A percentile compares a stretch with the other conserved stretches of the same genome.
Conservation (phyloP, 2,797 vertebrate genomes). For the Sylvia borin region DNA sequence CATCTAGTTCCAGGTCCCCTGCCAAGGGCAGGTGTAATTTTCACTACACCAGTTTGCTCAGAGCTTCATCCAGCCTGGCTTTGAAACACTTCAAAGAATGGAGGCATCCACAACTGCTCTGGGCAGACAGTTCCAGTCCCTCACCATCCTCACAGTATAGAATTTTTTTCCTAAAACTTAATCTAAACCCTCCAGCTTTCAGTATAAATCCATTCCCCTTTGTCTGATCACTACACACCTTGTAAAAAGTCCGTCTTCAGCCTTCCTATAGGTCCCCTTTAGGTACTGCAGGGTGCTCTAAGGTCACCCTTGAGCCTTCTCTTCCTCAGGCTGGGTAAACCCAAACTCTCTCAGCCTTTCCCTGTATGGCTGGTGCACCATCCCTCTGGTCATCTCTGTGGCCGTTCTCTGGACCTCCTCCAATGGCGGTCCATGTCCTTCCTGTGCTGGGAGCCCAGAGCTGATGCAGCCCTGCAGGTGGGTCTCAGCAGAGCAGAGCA, state of each 20-base stretch:
- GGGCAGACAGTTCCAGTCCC: not conserved
- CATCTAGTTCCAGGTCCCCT: not conserved
- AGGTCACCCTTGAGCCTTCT: not conserved
- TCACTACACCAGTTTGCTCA: not conserved
- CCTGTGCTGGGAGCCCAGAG: not conserved
- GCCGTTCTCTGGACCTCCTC: not conserved
- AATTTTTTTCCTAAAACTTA: not conserved
- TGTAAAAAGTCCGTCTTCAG: not conserved
- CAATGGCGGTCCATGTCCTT: accelerated
- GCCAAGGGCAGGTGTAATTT: not conserved
- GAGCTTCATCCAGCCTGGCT: not conserved
- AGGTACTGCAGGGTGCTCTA: not conserved
- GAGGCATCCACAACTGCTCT: not conserved
- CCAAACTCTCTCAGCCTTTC: not conserved
- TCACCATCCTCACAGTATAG: not conserved
- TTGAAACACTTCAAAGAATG: not conserved
- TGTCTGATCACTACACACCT: not conserved
- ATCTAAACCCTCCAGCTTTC: not conserved
- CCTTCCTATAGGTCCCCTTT: not conserved
- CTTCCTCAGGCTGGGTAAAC: not conserved
- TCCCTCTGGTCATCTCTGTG: not conserved
- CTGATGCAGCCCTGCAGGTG: not conserved
- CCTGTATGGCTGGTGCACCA: not conserved
- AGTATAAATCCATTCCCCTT: not conserved
- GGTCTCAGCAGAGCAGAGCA: not conserved